phyloP scores from a whole-genome alignment of 2,888 invertebrate genomes.

The Tetheella fluctuosa region DNA sequence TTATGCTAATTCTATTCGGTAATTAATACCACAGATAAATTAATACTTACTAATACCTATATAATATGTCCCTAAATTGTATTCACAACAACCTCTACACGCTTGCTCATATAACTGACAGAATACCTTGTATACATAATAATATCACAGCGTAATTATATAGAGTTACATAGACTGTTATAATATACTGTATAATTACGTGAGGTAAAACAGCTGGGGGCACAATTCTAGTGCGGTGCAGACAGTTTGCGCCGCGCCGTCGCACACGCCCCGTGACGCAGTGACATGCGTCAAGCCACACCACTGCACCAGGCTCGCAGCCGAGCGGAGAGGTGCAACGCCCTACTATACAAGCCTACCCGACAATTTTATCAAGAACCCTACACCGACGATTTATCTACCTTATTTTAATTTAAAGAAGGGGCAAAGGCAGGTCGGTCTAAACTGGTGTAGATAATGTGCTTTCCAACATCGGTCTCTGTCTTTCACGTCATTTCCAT shows the following conservation, averaged over 20 bases:
- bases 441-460: conserved; percentile 36
- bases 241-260: conserved; percentile 30
- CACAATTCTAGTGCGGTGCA: conserved; percentile 27
- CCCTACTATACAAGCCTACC: conserved; percentile 30
- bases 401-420: conserved; percentile 14
- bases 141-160: too few species aligned
- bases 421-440: conserved; percentile 35
- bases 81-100: background rate
- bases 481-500: conserved; percentile 38
- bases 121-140: too few species aligned
- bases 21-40: too few species aligned
- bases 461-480: conserved; percentile 45
- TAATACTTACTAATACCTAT: too few species aligned
- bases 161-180: too few species aligned
- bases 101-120: background rate
- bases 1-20: too few species aligned
- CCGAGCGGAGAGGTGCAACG: conserved; percentile 55
- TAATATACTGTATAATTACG: background rate
- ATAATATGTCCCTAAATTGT: background rate
- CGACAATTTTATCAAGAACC: conserved; percentile 26
- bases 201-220: conserved; percentile 8
- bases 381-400: conserved; percentile 25
- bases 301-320: conserved; percentile 70
- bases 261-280: conserved; percentile 76
- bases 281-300: conserved; percentile 81